phyloP scores from a whole-genome alignment of 2,888 invertebrate species.

The Panopea generosa region DNA sequence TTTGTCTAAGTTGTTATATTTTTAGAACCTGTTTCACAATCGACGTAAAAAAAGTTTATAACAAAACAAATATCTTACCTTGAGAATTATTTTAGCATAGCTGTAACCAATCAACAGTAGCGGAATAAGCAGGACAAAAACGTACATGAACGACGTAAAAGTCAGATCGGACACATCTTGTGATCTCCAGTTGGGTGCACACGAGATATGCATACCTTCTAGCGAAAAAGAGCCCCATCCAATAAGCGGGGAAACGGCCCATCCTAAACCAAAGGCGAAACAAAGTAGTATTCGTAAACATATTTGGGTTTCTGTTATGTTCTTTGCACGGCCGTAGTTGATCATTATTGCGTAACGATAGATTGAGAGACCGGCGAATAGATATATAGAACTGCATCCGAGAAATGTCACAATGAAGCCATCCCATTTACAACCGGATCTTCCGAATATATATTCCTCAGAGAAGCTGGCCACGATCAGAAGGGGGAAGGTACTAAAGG shows the following conservation, averaged over 20 bases:
- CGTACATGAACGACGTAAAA: constrained; percentile 31
- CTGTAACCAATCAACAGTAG: constrained; percentile 29
- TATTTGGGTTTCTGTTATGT: constrained; percentile 3
- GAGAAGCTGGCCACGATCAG: constrained; percentile 43
- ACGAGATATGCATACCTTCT: constrained; percentile 40
- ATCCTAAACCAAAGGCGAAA: constrained; percentile 33
- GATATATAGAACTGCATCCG: constrained; percentile 38
- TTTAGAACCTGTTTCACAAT: no score
- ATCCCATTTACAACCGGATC: constrained; percentile 40
- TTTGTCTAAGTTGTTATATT: no score
- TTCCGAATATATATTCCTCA: constrained; percentile 31
- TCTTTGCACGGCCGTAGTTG: neutral
- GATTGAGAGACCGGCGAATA: constrained; percentile 35
- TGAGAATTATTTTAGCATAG: constrained; percentile 30
- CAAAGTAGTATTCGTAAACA: constrained; percentile 6
- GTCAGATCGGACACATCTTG: constrained; percentile 5
- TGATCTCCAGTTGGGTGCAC: constrained; percentile 48
- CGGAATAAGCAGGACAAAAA: constrained; percentile 37
- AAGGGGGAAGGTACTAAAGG: constrained; percentile 46
- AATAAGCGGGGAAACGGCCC: constrained; percentile 36
- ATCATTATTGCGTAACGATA: constrained; percentile 40
- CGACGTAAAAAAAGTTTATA: no score
- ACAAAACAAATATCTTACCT: no score
- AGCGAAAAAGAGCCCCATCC: constrained; percentile 40
- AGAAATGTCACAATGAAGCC: constrained; percentile 45